Conservation (phyloP, 30 jellyfish, hydroid and myxozoan genomes). For the Nemopilema nomurai region DNA sequence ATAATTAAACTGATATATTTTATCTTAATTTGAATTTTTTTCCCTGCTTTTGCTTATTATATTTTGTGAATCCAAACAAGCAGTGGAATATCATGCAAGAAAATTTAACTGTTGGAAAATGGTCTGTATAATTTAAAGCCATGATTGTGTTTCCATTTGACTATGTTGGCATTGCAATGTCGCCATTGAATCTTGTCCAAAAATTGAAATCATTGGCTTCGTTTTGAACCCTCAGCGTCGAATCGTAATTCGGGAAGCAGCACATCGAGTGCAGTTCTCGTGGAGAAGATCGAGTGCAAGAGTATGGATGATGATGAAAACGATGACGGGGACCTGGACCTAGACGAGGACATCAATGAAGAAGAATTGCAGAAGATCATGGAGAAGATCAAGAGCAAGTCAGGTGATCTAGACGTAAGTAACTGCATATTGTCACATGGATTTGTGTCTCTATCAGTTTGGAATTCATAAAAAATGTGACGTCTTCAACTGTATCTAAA, state of each 20-base stretch:
- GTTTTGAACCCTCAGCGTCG: conserved; percentile 16
- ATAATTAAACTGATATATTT: too few species aligned
- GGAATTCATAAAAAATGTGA: too few species aligned
- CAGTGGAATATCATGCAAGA: too few species aligned
- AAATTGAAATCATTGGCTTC: background rate
- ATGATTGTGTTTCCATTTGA: too few species aligned
- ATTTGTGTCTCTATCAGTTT: background rate
- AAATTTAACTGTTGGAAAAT: too few species aligned
- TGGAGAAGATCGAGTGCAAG: conserved; percentile 68
- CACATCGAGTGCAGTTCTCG: conserved; percentile 70
- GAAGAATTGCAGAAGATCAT: conserved; percentile 80
- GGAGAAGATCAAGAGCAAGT: conserved; percentile 56
- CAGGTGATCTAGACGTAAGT: conserved; percentile 55
- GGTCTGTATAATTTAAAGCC: too few species aligned
- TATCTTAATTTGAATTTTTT: too few species aligned
- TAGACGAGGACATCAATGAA: conserved; percentile 76
- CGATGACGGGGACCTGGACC: conserved; percentile 69
- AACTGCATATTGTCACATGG: background rate
- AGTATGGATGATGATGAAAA: conserved; percentile 68
- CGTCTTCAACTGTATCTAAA: too few species aligned
- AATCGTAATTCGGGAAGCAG: conserved; percentile 56
- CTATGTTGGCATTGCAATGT: too few species aligned
- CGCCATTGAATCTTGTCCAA: too few species aligned
- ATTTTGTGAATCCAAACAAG: too few species aligned
- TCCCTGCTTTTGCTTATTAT: too few species aligned